A percentile compares a stretch with the other conserved stretches of the same genome.
These are phyloP conservation scores for Arctopsyche grandis DNA, from an alignment of 1,140 invertebrate species.

Conservation along the genomic window DNA sequence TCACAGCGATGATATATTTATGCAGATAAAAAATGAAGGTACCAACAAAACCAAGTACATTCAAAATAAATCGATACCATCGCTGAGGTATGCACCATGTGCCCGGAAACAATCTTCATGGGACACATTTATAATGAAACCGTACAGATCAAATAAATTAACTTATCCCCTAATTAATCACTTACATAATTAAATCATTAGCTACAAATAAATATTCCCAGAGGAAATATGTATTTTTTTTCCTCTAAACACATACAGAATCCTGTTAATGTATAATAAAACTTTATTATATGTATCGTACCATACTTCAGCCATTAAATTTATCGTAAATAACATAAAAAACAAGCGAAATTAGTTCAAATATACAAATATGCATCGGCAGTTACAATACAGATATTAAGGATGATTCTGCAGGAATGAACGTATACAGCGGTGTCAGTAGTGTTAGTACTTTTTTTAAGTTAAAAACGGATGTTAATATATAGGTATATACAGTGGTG, in stretches of 20 bases:
- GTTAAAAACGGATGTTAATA: no score
- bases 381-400: neutral
- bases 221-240: conserved; percentile 15
- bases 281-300: conserved; percentile 7
- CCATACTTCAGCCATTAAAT: conserved; percentile 37
- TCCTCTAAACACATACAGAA: conserved; percentile 19
- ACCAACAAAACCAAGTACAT: no score
- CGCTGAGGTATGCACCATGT: conserved; percentile 9
- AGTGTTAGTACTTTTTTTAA: no score
- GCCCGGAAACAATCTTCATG: conserved; percentile 1
- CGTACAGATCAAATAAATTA: conserved; percentile 34
- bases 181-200: conserved; percentile 40
- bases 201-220: conserved; percentile 15
- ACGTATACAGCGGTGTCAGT: neutral
- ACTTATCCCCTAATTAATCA: conserved; percentile 29
- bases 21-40: no score
- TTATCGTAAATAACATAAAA: conserved; percentile 39
- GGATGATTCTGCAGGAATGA: conserved; percentile 16
- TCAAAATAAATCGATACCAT: neutral
- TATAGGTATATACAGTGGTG: no score
- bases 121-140: conserved; percentile 25
- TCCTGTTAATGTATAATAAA: conserved; percentile 21
- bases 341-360: neutral
- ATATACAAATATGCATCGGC: neutral
- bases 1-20: conserved; percentile 44